Percentiles rank a stretch among this genome's conserved stretches.
Conservation (phyloP, 2,113 vertebrate genomes). For the Bolborhynchus lineola region DNA sequence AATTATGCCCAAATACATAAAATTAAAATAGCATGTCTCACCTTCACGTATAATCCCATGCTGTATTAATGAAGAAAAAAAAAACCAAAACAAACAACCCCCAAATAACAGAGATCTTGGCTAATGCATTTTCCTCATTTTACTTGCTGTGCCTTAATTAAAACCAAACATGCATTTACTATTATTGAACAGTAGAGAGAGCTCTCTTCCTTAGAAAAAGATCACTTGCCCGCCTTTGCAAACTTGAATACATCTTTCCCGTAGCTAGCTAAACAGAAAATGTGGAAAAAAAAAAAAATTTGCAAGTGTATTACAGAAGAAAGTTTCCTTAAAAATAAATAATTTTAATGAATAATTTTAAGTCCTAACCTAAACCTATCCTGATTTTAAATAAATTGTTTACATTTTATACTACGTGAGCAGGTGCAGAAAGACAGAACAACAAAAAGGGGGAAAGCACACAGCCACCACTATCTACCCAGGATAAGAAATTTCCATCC, state of each 20-base stretch:
- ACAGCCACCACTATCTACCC: not conserved
- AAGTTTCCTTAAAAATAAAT: not conserved
- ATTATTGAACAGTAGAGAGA: conserved; percentile 31
- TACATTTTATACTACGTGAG: not conserved
- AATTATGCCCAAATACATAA: not conserved
- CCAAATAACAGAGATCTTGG: not conserved
- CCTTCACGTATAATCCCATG: not conserved
- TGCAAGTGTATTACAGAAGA: not conserved
- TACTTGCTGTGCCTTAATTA: not conserved
- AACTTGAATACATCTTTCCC: not conserved
- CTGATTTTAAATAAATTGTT: not conserved
- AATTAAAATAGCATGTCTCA: not conserved
- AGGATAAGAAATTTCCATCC: not conserved
- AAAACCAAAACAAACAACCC: not conserved
- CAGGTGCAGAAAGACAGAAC: not conserved
- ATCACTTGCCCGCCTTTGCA: fast-evolving
- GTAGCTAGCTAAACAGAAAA: not conserved
- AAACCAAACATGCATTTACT: not conserved
- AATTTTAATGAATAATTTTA: not conserved
- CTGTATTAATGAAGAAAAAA: not conserved
- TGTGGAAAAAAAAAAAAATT: not conserved
- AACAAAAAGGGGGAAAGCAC: not conserved
- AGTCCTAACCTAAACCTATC: not conserved
- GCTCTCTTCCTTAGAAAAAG: not conserved
- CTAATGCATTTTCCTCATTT: not conserved